These are phyloP conservation scores for Aramus guarauna DNA, from an alignment of 2,113 vertebrate species.

Conservation along the genomic window DNA sequence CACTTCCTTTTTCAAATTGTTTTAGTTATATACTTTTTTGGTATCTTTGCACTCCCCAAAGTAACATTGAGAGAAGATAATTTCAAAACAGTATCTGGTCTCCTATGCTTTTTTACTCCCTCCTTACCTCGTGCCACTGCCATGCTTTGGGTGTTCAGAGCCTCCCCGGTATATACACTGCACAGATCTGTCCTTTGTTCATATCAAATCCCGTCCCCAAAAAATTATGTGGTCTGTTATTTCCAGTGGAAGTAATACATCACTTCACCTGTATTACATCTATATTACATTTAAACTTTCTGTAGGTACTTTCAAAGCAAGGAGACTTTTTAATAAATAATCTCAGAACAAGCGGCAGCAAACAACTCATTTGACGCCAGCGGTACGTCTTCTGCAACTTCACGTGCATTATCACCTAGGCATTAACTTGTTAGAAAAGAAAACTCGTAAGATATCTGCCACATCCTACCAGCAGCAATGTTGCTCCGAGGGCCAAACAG, in stretches of 20 bases:
- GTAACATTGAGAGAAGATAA: neutral
- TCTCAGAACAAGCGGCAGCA: neutral
- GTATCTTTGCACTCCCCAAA: neutral
- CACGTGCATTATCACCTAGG: neutral
- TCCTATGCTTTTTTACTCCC: neutral
- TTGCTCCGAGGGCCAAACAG: conserved; percentile 81
- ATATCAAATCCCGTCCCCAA: neutral
- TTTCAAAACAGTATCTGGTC: neutral
- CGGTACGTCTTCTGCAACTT: neutral
- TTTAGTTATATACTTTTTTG: neutral
- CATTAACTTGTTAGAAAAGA: neutral
- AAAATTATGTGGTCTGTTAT: neutral
- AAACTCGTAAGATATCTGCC: neutral
- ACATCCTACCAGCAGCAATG: conserved; percentile 80
- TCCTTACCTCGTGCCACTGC: neutral
- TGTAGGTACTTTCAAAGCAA: neutral
- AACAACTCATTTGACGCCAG: neutral
- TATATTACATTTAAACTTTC: neutral
- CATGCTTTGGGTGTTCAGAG: neutral
- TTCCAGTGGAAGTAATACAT: neutral
- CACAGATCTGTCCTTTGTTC: neutral
- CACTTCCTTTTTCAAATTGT: neutral
- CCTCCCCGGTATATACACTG: neutral
- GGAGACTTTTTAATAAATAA: neutral
- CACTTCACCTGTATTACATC: neutral